Percentiles rank a stretch among this genome's conserved stretches.
These are phyloP conservation scores for Murina feae DNA, from an alignment of 2,113 vertebrate species.

Conservation along the genomic window DNA sequence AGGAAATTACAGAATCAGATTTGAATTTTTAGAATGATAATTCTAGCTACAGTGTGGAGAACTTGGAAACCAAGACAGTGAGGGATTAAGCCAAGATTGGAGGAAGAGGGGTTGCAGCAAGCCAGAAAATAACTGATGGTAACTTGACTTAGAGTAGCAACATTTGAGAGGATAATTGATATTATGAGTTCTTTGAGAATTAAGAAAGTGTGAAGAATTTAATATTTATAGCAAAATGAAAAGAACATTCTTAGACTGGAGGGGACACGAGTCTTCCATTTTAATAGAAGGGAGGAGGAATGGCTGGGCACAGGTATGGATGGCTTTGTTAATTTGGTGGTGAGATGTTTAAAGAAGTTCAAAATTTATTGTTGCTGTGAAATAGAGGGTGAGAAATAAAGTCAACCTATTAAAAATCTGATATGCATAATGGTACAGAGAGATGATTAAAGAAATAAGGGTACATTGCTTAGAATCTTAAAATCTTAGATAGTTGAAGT, in stretches of 20 bases:
- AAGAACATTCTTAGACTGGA: too few species aligned
- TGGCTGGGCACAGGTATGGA: too few species aligned
- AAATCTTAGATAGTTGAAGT: neutral
- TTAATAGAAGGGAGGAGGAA: too few species aligned
- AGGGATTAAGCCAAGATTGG: neutral
- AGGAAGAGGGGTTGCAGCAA: neutral
- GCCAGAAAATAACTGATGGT: neutral
- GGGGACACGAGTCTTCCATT: too few species aligned
- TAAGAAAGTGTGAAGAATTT: too few species aligned
- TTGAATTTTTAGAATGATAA: neutral
- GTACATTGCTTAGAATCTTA: neutral
- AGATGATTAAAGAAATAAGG: neutral
- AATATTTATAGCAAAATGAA: too few species aligned
- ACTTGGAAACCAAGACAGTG: neutral
- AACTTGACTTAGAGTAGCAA: neutral
- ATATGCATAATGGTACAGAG: neutral
- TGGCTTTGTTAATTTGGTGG: neutral
- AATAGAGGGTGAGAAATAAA: neutral
- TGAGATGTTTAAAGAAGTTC: neutral
- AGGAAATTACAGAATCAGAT: neutral
- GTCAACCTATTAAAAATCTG: neutral
- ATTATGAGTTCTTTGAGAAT: too few species aligned
- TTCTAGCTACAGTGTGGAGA: neutral
- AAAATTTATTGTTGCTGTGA: neutral
- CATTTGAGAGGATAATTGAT: neutral